A percentile compares a stretch with the other conserved stretches of the same genome.
Evolutionary conservation across 2,797 vertebrate species (phyloP).

Genomic region (Trachurus trachurus): DNA sequence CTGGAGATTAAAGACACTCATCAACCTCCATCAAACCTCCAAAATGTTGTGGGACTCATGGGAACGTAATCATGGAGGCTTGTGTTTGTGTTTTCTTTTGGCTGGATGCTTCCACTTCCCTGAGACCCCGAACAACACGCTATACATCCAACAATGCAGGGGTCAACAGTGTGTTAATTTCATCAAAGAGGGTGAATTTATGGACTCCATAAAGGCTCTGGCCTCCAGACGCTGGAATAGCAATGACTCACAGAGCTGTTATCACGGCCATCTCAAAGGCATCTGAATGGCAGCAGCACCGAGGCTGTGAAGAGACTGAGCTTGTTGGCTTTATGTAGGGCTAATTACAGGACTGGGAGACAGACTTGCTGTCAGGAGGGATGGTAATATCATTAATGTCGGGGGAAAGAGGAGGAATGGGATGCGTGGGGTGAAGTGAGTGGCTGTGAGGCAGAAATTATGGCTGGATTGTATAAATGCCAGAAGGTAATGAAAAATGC

Average conservation of each 20-base stretch:
- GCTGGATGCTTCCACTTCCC: slow-evolving; percentile 26
- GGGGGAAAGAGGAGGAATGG: slow-evolving; percentile 34
- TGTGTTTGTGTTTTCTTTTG: background rate
- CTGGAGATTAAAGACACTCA: background rate
- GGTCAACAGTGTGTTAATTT: slow-evolving; percentile 75
- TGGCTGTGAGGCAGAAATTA: slow-evolving; percentile 47
- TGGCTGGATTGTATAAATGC: slow-evolving; percentile 57
- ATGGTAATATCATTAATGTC: slow-evolving; percentile 63
- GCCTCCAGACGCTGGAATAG: slow-evolving; percentile 39
- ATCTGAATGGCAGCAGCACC: slow-evolving; percentile 45
- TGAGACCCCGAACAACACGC: slow-evolving; percentile 43
- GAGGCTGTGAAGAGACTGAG: slow-evolving; percentile 46
- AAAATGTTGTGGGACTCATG: background rate
- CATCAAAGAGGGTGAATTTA: slow-evolving; percentile 77
- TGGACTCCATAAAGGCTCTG: slow-evolving; percentile 46
- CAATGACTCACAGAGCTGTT: slow-evolving; percentile 52
- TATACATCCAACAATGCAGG: slow-evolving; percentile 53
- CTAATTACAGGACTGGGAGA: slow-evolving; percentile 74
- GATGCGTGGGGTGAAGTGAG: slow-evolving; percentile 48
- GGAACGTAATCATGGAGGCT: background rate
- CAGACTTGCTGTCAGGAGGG: slow-evolving; percentile 55
- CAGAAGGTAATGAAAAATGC: slow-evolving; percentile 72
- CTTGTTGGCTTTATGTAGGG: slow-evolving; percentile 65
- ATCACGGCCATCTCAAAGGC: slow-evolving; percentile 62
- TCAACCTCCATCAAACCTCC: too few species aligned